phyloP scores from a whole-genome alignment of 1,140 invertebrate genomes.

The Neodiprion pinetum region DNA sequence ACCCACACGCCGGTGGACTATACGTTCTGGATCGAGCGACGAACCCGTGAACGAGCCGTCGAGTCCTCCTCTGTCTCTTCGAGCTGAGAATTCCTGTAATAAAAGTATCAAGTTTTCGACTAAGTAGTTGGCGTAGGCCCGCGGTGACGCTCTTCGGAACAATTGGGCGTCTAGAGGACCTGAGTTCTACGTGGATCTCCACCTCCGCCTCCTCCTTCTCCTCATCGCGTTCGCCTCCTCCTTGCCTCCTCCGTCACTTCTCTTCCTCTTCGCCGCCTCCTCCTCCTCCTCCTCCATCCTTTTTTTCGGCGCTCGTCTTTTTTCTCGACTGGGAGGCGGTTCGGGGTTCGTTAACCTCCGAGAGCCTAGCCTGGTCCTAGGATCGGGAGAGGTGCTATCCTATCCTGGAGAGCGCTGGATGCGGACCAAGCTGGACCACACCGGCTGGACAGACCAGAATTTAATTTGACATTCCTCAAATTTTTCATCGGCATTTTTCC shows the following conservation, averaged over 20 bases:
- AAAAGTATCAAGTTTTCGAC: neutral
- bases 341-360: constrained; percentile 54
- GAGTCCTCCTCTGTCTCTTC: neutral
- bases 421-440: constrained; percentile 17
- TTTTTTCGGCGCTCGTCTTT: constrained; percentile 24
- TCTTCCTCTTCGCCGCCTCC: constrained; percentile 6
- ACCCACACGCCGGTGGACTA: no score
- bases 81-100: neutral
- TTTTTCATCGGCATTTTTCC: constrained; percentile 26
- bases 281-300: constrained; percentile 13
- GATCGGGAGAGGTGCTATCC: constrained; percentile 12
- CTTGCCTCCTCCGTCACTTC: neutral
- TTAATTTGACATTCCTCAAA: constrained; percentile 47
- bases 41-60: neutral
- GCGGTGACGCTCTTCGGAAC: constrained; percentile 31
- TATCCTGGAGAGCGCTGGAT: constrained; percentile 15
- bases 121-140: neutral
- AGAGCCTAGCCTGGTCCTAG: constrained; percentile 23
- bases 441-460: constrained; percentile 30
- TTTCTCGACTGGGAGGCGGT: constrained; percentile 26
- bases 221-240: neutral
- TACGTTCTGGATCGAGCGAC: no score
- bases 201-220: constrained; percentile 8
- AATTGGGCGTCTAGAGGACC: constrained; percentile 25
- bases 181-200: neutral